Conservation (phyloP, 2,797 vertebrate species). For the Graptemys geographica region DNA sequence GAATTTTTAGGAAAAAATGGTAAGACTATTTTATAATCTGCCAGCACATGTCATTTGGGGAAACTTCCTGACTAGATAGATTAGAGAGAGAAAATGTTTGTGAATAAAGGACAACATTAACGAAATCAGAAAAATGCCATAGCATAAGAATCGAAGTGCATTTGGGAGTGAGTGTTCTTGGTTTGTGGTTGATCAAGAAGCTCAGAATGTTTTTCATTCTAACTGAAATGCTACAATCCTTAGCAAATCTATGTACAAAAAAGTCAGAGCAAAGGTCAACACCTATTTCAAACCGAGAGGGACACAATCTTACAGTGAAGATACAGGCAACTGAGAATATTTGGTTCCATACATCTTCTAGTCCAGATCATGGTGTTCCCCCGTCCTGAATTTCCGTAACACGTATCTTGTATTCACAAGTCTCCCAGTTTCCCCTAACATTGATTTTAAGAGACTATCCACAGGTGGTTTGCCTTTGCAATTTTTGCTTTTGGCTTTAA, state of each 20-base stretch:
- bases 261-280: neutral
- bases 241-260: neutral
- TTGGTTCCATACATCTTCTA: neutral
- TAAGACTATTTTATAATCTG: neutral
- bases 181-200: neutral
- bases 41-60: neutral
- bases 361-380: neutral
- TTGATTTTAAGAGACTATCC: neutral
- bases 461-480: neutral
- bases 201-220: neutral
- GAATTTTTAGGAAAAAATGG: neutral
- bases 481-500: neutral
- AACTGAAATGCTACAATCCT: neutral
- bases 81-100: neutral
- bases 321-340: neutral
- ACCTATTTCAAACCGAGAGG: neutral
- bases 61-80: neutral
- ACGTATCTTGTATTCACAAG: neutral
- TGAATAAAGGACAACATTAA: slow-evolving; percentile 1
- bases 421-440: neutral
- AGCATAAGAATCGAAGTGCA: neutral
- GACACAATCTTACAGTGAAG: neutral
- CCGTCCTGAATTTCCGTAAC: neutral
- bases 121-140: neutral
- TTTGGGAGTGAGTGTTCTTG: neutral